These are phyloP conservation scores for Mycalesis mineus DNA, from an alignment of 2,888 invertebrate genomes.

Conservation along the genomic window DNA sequence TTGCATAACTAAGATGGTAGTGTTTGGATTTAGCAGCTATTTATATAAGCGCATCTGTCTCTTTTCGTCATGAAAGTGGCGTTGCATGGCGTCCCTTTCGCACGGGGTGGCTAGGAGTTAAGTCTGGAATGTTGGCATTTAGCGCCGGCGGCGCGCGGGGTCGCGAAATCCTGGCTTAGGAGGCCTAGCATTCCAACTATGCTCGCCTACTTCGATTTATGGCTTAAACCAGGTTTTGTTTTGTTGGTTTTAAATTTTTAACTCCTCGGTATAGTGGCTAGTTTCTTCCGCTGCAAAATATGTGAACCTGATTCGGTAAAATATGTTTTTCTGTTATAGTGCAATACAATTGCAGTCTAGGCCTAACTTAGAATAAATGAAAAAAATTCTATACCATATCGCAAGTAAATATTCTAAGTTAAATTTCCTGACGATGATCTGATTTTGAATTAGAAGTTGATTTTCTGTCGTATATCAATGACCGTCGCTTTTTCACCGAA, in stretches of 20 bases:
- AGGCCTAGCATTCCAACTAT: conserved; percentile 6
- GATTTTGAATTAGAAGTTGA: no score
- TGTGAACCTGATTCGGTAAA: no score
- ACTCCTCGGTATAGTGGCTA: not conserved
- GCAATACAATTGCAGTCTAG: no score
- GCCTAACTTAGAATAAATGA: no score
- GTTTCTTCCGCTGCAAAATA: not conserved
- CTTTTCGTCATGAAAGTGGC: conserved; percentile 12
- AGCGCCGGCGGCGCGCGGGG: conserved; percentile 13
- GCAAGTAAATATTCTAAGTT: no score
- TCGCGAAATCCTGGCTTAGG: conserved; percentile 8
- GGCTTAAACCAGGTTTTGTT: not conserved
- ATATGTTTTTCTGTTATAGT: no score
- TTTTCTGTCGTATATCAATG: no score
- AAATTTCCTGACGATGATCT: no score
- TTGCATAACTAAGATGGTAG: not conserved
- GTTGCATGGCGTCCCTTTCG: conserved; percentile 14
- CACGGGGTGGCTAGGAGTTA: not conserved
- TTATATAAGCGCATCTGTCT: conserved; percentile 19
- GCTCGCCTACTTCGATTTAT: not conserved
- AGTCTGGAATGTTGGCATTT: conserved; percentile 21
- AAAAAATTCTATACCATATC: no score
- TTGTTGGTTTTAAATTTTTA: not conserved
- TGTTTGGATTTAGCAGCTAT: conserved; percentile 11
- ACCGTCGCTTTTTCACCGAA: no score